Percentiles rank a stretch among this genome's conserved stretches.
Evolutionary conservation across 2,797 vertebrate genomes (phyloP).

Genomic region (Enteromius unitaeniatus): DNA sequence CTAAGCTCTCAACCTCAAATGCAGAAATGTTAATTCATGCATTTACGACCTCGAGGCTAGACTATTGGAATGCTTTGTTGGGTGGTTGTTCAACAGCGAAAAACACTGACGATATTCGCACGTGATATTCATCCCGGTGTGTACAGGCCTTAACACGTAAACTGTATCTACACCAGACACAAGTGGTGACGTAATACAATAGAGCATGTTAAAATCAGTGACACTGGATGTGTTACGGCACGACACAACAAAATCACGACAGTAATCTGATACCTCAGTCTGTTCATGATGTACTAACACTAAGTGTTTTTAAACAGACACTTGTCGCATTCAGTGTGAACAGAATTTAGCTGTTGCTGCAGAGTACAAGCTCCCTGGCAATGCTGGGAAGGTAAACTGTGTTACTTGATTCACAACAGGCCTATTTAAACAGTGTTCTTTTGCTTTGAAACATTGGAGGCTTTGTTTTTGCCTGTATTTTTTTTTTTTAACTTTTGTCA

Average conservation of each 20-base stretch:
- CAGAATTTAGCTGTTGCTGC: not conserved
- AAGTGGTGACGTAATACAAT: not conserved
- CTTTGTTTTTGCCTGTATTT: constrained; percentile 20
- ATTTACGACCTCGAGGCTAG: no score
- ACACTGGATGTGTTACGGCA: not conserved
- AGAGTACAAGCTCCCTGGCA: not conserved
- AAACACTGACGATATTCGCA: no score
- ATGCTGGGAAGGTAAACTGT: not conserved
- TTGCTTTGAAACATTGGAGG: constrained; percentile 12
- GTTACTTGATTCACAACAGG: not conserved
- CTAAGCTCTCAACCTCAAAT: no score
- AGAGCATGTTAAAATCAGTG: not conserved
- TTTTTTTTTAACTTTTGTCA: not conserved
- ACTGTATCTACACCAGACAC: not conserved
- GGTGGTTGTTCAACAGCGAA: no score
- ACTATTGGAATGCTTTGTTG: no score
- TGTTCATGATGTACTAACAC: not conserved
- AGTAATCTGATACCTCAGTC: not conserved
- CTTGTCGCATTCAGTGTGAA: not conserved
- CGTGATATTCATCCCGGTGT: no score
- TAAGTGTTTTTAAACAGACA: not conserved
- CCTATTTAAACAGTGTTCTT: not conserved
- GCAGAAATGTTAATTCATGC: no score
- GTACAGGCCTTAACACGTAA: no score
- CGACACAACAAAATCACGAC: not conserved